These are phyloP conservation scores for Cyclura pinguis DNA, from an alignment of 2,797 vertebrate genomes.

Conservation along the genomic window DNA sequence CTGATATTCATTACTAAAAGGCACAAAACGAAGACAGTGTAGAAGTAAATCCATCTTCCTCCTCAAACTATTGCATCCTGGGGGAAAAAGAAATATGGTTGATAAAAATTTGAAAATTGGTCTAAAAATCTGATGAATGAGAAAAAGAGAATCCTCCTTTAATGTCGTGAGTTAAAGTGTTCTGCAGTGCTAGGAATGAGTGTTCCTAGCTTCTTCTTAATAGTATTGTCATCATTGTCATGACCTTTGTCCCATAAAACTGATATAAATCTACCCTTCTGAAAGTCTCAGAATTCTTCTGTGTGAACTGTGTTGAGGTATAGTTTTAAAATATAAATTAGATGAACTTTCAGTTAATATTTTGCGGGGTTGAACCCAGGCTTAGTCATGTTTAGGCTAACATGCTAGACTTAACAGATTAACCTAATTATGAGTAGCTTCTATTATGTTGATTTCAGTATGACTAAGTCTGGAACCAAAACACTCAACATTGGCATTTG, in stretches of 20 bases:
- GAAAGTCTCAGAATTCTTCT: neutral
- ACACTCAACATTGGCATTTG: neutral
- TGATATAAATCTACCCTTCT: neutral
- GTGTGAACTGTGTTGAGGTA: neutral
- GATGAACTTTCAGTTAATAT: neutral
- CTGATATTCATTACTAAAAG: neutral
- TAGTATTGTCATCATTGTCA: neutral
- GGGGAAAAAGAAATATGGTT: neutral
- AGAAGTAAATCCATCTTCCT: conserved; percentile 9
- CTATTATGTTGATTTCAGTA: neutral
- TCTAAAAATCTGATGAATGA: neutral
- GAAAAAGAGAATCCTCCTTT: neutral
- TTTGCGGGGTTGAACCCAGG: neutral
- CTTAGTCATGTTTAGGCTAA: neutral
- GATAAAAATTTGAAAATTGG: neutral
- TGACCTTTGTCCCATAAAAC: neutral
- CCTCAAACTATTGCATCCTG: conserved; percentile 33
- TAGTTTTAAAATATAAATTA: neutral
- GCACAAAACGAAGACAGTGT: rapidly evolving
- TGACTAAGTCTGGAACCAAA: too few relatives aligned
- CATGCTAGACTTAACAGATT: neutral
- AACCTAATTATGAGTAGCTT: neutral
- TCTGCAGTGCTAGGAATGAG: neutral
- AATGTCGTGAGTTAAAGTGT: neutral
- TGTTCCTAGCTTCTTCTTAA: neutral